Conservation (phyloP, 2,888 invertebrate species). For the Tinea trinotella region DNA sequence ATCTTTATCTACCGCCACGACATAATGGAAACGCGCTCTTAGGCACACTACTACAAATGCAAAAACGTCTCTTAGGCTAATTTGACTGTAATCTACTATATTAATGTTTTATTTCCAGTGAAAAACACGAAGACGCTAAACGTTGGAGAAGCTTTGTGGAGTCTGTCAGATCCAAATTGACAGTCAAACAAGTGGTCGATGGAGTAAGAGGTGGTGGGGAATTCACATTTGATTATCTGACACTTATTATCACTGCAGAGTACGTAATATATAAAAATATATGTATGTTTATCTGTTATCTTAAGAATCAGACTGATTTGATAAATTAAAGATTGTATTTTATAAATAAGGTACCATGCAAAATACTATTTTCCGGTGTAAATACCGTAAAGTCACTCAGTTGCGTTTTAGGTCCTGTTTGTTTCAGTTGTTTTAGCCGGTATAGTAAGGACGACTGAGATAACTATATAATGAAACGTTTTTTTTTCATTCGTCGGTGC, state of each 20-base stretch:
- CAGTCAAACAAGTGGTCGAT: constrained; percentile 88
- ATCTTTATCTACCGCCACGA: no score
- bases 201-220: constrained; percentile 83
- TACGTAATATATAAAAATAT: constrained; percentile 63
- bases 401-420: no score
- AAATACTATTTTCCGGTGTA: no score
- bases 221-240: constrained; percentile 86
- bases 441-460: no score
- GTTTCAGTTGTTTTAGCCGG: no score
- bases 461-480: no score
- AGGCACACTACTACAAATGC: no score
- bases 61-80: no score
- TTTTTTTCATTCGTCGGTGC: no score
- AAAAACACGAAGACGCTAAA: constrained; percentile 68
- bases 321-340: background rate
- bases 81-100: background rate
- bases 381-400: no score
- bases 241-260: constrained; percentile 87
- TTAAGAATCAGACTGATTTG: background rate
- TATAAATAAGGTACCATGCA: no score
- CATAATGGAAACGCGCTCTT: no score
- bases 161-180: constrained; percentile 83
- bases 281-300: background rate
- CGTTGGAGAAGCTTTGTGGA: constrained; percentile 81
- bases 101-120: constrained; percentile 29